Conservation (phyloP, 2,113 vertebrate genomes). For the Maccullochella peelii region DNA sequence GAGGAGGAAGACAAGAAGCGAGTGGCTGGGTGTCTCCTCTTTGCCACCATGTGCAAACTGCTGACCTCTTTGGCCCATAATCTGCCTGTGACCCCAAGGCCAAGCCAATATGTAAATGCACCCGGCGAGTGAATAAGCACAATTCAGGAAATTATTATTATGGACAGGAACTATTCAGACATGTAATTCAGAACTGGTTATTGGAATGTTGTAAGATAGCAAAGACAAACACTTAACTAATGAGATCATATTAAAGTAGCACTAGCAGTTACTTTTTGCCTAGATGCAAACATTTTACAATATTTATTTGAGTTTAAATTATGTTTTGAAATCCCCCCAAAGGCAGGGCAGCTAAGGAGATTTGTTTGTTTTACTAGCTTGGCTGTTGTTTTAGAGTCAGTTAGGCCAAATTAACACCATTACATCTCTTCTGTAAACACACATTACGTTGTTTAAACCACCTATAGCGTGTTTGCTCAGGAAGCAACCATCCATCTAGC, state of each 20-base stretch:
- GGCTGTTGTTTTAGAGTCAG: slow-evolving; percentile 72
- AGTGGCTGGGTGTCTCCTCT: neutral
- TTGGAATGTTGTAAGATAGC: slow-evolving; percentile 12
- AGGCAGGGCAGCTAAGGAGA: slow-evolving; percentile 57
- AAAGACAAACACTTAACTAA: slow-evolving; percentile 25
- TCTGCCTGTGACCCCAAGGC: slow-evolving; percentile 53
- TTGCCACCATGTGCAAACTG: slow-evolving; percentile 31
- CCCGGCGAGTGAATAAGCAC: slow-evolving; percentile 1
- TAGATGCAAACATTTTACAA: slow-evolving; percentile 22
- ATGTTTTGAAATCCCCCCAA: slow-evolving; percentile 55
- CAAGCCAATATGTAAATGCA: slow-evolving; percentile 32
- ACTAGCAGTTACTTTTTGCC: neutral
- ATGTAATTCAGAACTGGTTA: neutral
- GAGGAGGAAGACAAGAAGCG: neutral
- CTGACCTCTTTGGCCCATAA: slow-evolving; percentile 34
- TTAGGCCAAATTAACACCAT: slow-evolving; percentile 73
- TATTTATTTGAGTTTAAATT: slow-evolving; percentile 72
- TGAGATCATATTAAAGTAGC: neutral
- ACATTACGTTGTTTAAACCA: slow-evolving; percentile 75
- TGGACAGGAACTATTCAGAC: slow-evolving; percentile 12
- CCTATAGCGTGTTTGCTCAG: slow-evolving; percentile 66
- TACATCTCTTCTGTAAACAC: slow-evolving; percentile 74
- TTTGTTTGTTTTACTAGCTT: slow-evolving; percentile 76
- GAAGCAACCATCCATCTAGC: slow-evolving; percentile 63
- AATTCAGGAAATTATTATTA: slow-evolving; percentile 3